These are phyloP conservation scores for Elegia similella DNA, from an alignment of 2,888 invertebrate genomes.

Conservation along the genomic window DNA sequence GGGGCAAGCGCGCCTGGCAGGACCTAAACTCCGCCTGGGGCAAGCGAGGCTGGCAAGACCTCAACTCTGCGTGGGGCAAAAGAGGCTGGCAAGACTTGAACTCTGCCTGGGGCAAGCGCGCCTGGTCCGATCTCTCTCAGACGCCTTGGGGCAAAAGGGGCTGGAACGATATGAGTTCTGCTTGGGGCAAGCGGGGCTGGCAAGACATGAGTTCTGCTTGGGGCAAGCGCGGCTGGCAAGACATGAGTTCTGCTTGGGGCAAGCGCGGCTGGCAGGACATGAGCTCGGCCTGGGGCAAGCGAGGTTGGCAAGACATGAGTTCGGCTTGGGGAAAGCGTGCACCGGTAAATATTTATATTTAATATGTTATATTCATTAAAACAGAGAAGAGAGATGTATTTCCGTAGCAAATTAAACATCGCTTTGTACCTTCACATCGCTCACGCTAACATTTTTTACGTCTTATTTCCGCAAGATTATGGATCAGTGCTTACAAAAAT, in stretches of 20 bases:
- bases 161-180: conserved; percentile 75
- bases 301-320: conserved; percentile 74
- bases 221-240: conserved; percentile 83
- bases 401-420: neutral
- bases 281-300: conserved; percentile 70
- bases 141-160: conserved; percentile 80
- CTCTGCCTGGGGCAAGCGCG: conserved; percentile 78
- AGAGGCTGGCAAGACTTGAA: conserved; percentile 78
- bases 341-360: conserved; percentile 52
- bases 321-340: conserved; percentile 74
- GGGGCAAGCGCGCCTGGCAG: conserved; percentile 83
- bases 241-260: conserved; percentile 65
- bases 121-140: conserved; percentile 76
- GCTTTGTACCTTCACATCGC: too few relatives aligned
- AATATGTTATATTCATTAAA: neutral
- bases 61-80: conserved; percentile 78
- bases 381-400: neutral
- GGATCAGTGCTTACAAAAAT: too few relatives aligned
- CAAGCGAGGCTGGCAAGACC: conserved; percentile 81
- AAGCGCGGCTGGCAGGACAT: conserved; percentile 78
- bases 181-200: conserved; percentile 84
- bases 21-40: conserved; percentile 78
- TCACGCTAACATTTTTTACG: too few relatives aligned
- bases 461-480: too few relatives aligned
- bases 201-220: conserved; percentile 75